Conservation (phyloP, 2,888 invertebrate genomes). For the Heliconius hortense region DNA sequence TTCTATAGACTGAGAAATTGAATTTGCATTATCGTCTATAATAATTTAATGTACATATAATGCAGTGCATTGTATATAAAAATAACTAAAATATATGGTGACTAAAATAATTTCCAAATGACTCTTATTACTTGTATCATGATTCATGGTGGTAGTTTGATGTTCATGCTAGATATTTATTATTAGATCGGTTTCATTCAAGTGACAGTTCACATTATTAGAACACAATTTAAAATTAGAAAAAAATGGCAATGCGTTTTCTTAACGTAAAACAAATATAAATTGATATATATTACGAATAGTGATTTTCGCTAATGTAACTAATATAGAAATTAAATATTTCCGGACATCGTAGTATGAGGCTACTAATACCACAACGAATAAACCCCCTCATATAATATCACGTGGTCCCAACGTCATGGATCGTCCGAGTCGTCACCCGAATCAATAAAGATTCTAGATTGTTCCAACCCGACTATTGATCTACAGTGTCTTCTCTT, state of each 20-base stretch:
- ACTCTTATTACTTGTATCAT: too few relatives aligned
- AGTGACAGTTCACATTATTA: too few relatives aligned
- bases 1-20: too few relatives aligned
- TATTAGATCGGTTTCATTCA: too few relatives aligned
- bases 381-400: constrained; percentile 28
- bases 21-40: too few relatives aligned
- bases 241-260: background rate
- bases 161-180: too few relatives aligned
- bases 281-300: background rate
- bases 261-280: background rate
- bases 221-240: background rate
- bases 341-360: background rate
- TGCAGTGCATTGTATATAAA: too few relatives aligned
- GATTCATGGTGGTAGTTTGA: too few relatives aligned
- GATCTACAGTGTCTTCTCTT: constrained; percentile 37
- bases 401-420: constrained; percentile 55
- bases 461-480: constrained; percentile 63
- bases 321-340: background rate
- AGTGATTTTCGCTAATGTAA: background rate
- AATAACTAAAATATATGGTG: too few relatives aligned
- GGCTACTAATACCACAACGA: background rate
- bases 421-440: constrained; percentile 57
- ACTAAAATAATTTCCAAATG: too few relatives aligned
- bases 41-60: too few relatives aligned
- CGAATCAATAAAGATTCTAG: constrained; percentile 76